Percentiles rank a stretch among this genome's conserved stretches.
Evolutionary conservation across 2,797 vertebrate genomes (phyloP).

Genomic region (Gambelia wislizenii): DNA sequence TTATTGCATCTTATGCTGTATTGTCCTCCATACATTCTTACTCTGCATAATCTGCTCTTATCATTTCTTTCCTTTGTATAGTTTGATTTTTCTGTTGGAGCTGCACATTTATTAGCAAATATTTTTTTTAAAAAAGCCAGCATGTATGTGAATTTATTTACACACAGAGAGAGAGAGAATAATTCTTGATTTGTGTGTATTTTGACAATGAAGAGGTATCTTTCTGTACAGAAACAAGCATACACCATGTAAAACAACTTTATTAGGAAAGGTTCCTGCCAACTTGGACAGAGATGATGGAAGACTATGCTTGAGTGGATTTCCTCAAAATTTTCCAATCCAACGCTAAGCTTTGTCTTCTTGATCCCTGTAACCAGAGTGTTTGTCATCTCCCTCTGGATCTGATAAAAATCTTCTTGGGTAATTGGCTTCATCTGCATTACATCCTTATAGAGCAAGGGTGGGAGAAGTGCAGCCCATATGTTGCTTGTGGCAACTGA

Average conservation of each 20-base stretch:
- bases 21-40: background rate
- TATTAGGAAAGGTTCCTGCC: background rate
- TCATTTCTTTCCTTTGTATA: background rate
- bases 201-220: background rate
- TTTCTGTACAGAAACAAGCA: background rate
- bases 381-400: background rate
- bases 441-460: background rate
- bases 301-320: background rate
- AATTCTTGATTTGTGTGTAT: background rate
- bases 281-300: background rate
- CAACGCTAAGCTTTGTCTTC: background rate
- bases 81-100: conserved; percentile 6
- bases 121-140: background rate
- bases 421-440: background rate
- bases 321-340: background rate
- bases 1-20: background rate
- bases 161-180: background rate
- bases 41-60: background rate
- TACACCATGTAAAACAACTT: conserved; percentile 18
- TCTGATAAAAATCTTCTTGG: background rate
- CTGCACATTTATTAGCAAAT: background rate
- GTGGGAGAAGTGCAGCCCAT: no score
- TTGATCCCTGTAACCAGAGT: background rate
- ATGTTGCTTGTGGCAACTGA: no score
- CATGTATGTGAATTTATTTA: fast-evolving